Conservation (phyloP, 2,888 invertebrate genomes). For the Baccha elongata region DNA sequence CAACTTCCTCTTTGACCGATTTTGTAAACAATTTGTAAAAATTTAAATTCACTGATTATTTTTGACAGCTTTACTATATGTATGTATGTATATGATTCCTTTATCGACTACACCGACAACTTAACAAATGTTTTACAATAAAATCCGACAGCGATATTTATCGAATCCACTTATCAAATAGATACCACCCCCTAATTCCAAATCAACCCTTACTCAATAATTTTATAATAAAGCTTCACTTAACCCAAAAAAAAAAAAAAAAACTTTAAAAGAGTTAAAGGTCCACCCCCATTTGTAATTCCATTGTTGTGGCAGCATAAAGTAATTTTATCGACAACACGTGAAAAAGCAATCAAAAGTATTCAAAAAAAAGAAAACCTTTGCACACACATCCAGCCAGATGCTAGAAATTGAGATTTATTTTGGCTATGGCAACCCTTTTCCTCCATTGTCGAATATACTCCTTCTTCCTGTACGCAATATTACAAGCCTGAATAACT, state of each 20-base stretch:
- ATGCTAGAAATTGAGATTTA: constrained; percentile 42
- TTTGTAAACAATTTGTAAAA: too few relatives aligned
- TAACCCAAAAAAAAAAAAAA: constrained; percentile 21
- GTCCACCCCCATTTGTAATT: constrained; percentile 15
- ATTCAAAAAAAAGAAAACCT: constrained; percentile 13
- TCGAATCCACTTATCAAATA: not conserved
- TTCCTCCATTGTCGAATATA: not conserved
- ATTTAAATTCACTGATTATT: too few relatives aligned
- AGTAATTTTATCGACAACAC: constrained; percentile 43
- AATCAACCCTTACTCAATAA: not conserved
- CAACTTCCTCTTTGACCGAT: too few relatives aligned
- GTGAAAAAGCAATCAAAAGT: constrained; percentile 45
- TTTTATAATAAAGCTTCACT: constrained; percentile 15
- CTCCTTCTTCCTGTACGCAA: constrained; percentile 5
- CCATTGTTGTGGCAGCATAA: constrained; percentile 25
- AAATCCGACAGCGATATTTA: not conserved
- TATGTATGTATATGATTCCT: too few relatives aligned
- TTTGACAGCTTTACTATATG: too few relatives aligned
- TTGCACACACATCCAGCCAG: constrained; percentile 18
- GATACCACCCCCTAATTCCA: not conserved
- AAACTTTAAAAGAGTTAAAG: constrained; percentile 6
- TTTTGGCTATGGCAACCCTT: constrained; percentile 33
- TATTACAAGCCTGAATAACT: not conserved
- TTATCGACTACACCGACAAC: too few relatives aligned
- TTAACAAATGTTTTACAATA: not conserved